Conservation (phyloP, 2,113 vertebrate genomes). For the Pachypanchax playfairii region DNA sequence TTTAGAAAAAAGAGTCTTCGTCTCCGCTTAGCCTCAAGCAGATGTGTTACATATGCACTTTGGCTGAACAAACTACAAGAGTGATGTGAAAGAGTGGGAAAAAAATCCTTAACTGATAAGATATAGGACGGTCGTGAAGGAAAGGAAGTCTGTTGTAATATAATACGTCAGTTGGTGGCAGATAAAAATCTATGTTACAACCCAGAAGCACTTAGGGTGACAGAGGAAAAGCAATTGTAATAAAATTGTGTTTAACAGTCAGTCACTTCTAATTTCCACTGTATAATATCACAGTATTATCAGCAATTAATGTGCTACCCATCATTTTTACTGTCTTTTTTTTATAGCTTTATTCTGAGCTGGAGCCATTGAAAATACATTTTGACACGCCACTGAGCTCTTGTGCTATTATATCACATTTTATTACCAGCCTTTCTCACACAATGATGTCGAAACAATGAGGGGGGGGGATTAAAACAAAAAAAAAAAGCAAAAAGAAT, state of each 20-base stretch:
- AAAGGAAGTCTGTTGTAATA: conserved; percentile 45
- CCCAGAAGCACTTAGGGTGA: conserved; percentile 44
- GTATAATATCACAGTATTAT: conserved; percentile 51
- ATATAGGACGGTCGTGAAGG: conserved; percentile 25
- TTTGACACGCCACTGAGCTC: conserved; percentile 46
- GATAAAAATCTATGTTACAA: conserved; percentile 58
- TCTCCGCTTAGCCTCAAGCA: conserved; percentile 46
- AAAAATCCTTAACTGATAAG: conserved; percentile 49
- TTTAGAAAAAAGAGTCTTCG: conserved; percentile 52
- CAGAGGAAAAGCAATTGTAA: conserved; percentile 55
- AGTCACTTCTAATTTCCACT: conserved; percentile 55
- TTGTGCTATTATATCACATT: conserved; percentile 55
- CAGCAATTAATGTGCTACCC: conserved; percentile 47
- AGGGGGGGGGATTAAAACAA: conserved; percentile 31
- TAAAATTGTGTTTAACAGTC: conserved; percentile 57
- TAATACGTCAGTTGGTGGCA: conserved; percentile 39
- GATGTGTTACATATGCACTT: conserved; percentile 35
- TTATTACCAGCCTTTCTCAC: conserved; percentile 50
- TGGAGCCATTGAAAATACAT: conserved; percentile 59
- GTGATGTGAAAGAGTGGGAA: not conserved
- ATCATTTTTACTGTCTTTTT: conserved; percentile 28
- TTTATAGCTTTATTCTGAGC: conserved; percentile 46
- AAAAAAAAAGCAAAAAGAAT: conserved; percentile 22
- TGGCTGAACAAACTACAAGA: conserved; percentile 33
- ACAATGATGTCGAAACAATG: conserved; percentile 33